Evolutionary conservation across 2,113 vertebrate species (phyloP).

Genomic region (Rhea pennata): DNA sequence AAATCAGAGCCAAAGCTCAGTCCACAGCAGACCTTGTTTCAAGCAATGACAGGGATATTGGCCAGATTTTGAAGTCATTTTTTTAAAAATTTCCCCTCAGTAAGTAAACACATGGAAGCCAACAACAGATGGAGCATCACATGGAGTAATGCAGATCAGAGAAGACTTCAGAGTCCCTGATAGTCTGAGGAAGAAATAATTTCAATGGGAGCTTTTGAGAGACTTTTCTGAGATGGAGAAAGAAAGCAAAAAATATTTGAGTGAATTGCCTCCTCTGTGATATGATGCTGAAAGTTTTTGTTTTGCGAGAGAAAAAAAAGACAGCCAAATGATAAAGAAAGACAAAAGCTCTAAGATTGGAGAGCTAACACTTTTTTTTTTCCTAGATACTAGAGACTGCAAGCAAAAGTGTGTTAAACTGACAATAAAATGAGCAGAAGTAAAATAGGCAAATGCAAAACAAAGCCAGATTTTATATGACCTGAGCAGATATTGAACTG

Average conservation of each 20-base stretch:
- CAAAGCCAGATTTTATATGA: not conserved
- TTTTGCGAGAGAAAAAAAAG: not conserved
- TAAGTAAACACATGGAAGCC: conserved; percentile 53
- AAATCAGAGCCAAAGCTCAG: not conserved
- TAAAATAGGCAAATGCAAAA: conserved; percentile 6
- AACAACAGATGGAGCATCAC: conserved; percentile 66
- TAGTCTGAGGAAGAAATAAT: conserved; percentile 14
- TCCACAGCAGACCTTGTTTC: not conserved
- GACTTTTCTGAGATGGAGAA: not conserved
- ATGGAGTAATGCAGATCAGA: conserved; percentile 35
- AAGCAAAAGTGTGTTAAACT: not conserved
- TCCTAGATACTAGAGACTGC: not conserved
- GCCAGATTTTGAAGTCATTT: conserved; percentile 33
- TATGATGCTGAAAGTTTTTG: not conserved
- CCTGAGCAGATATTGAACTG: not conserved
- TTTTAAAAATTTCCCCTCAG: conserved; percentile 12
- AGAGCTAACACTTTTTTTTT: not conserved
- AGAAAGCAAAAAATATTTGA: not conserved
- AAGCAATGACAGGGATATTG: conserved; percentile 23
- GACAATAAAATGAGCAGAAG: not conserved
- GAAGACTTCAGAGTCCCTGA: not conserved
- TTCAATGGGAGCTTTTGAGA: not conserved
- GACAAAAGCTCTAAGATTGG: not conserved
- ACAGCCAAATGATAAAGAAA: not conserved
- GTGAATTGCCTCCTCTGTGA: not conserved